phyloP scores from a whole-genome alignment of 2,888 invertebrate species.

The Nephrotoma flavescens region DNA sequence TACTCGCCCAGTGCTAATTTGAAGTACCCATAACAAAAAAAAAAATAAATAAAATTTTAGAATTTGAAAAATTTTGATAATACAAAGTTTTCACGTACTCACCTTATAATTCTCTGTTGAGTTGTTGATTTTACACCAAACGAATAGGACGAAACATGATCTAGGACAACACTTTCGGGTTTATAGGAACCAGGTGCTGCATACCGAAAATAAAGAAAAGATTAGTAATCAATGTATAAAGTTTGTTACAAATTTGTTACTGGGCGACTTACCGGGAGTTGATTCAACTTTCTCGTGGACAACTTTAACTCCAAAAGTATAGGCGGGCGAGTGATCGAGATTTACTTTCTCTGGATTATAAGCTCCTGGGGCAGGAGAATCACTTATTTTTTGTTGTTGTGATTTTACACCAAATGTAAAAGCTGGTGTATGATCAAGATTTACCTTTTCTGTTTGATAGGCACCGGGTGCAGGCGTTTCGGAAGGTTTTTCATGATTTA shows the following conservation, averaged over 20 bases:
- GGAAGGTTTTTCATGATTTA: slow-evolving; percentile 40
- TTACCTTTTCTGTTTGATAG: slow-evolving; percentile 39
- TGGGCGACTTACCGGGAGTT: slow-evolving; percentile 6
- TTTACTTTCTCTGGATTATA: slow-evolving; percentile 35
- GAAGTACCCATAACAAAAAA: background rate
- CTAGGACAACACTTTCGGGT: slow-evolving; percentile 36
- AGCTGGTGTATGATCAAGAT: slow-evolving; percentile 36
- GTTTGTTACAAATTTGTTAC: background rate
- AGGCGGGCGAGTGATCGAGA: slow-evolving; percentile 29
- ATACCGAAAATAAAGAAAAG: slow-evolving; percentile 10
- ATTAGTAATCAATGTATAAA: background rate
- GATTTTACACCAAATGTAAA: slow-evolving; percentile 37
- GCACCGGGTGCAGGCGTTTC: slow-evolving; percentile 50
- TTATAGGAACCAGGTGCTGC: slow-evolving; percentile 36
- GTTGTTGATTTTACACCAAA: slow-evolving; percentile 41
- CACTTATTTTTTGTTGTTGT: slow-evolving; percentile 33
- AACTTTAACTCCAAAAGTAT: slow-evolving; percentile 37
- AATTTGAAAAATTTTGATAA: background rate
- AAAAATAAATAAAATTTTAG: background rate
- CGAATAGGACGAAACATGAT: slow-evolving; percentile 38
- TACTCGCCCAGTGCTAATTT: slow-evolving; percentile 3
- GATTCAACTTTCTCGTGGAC: slow-evolving; percentile 25
- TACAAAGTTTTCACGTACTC: background rate
- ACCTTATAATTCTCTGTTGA: slow-evolving; percentile 37
- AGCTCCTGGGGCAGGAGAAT: slow-evolving; percentile 39